phyloP scores from a whole-genome alignment of 2,113 vertebrate genomes.

The Hemiprocne comata region DNA sequence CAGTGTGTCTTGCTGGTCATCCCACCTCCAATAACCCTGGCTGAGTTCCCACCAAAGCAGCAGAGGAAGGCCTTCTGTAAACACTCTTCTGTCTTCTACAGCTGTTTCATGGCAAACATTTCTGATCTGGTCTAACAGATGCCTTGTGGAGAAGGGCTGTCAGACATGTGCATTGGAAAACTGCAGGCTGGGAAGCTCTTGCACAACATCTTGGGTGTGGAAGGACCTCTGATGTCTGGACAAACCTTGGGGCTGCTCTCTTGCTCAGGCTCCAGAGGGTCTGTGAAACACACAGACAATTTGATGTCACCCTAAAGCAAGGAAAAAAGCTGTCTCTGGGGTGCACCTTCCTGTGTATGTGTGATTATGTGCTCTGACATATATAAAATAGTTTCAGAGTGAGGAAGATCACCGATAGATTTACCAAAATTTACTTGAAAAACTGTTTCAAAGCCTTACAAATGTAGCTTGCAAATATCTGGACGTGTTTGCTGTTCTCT shows the following conservation, averaged over 20 bases:
- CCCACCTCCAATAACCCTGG: not conserved
- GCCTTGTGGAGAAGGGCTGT: not conserved
- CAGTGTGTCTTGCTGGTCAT: not conserved
- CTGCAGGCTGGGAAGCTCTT: not conserved
- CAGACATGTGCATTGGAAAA: not conserved
- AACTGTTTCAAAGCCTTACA: not conserved
- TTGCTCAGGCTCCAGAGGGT: not conserved
- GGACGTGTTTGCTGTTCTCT: not conserved
- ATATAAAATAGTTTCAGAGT: not conserved
- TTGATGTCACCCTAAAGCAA: not conserved
- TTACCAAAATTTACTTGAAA: not conserved
- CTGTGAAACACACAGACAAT: not conserved
- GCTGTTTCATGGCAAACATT: not conserved
- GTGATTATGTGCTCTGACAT: not conserved
- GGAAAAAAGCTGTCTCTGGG: not conserved
- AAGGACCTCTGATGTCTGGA: not conserved
- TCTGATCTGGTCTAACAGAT: not conserved
- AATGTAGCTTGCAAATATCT: slow-evolving; percentile 26
- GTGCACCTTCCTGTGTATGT: not conserved
- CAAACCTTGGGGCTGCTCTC: not conserved
- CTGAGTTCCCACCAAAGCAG: not conserved
- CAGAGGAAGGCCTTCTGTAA: not conserved
- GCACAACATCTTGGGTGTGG: not conserved
- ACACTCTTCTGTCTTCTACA: not conserved
- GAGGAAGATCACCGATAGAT: not conserved